Base-by-base conservation (phyloP, 2,797 vertebrate genomes). In the Mus minutoides region DNA sequence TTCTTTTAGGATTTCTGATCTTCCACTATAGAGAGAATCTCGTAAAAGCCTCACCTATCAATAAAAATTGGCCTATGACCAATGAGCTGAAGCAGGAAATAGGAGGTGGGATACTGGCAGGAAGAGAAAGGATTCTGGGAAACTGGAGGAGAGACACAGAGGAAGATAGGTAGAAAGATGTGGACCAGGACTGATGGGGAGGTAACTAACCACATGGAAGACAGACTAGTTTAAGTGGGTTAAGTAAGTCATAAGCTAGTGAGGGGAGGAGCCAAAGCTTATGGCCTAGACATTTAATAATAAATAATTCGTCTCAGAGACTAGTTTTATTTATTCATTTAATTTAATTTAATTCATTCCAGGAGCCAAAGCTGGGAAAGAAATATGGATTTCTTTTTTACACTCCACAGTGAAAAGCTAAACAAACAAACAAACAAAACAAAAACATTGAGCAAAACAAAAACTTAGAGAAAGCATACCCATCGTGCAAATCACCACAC, bases 341-440 rank as follows among this genome's bases (percentile, higher is more conserved):
- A 71, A 71, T 71, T 64, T 64, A 29, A 13, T 64, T 71, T 71
- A 71, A 37, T 37, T 71, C 69, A 71, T 71, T 71, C n/a, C 69
- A 71, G 69, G 69, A 71, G 17, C n/a, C 37, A 71, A 71, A n/a
- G 7, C 17, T 37, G n/a, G 17, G n/a, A 71, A 71, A 19, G 34
- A 71, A 71, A 37, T 71, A 71, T 71, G n/a, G n/a, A 71, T 37
- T 71, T 71, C 34, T 17, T 21, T 37, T 71, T 37, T 71, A 71
- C n/a, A 71, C 37, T 21, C 69, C n/a, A 3, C n/a, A 95, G 92
- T 60, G 9, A 84, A 46, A 87, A 89, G 16, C 54, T 76, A 92
- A 60, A n/a, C n/a, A n/a, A 93, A 56, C 67, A 82, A 87, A 43
- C 80, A 46, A 95, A 91, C 29, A 34, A 84, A 34, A 79, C 78